Base-by-base conservation (phyloP, 2,888 invertebrate species). In the Zeuzera pyrina region DNA sequence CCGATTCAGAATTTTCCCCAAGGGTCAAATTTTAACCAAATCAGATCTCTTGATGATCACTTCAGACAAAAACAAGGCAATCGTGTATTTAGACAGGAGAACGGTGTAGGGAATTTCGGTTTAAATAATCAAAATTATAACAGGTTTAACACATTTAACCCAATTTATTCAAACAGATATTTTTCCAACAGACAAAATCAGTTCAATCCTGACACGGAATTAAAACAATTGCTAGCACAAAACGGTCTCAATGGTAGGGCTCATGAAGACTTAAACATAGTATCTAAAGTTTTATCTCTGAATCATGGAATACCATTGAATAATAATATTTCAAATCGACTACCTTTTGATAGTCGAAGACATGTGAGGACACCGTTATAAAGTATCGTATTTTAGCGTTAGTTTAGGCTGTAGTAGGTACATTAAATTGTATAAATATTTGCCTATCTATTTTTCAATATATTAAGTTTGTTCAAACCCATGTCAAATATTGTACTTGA, bases 211-310 rank as follows among this genome's bases (percentile, higher is more conserved):
- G 87, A 87, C 29, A 67, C 81, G 16, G 89, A 90, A 49, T 74
- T 91, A 28, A 89, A 89, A 50, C 87, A 87, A 45, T 68, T 91
- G 26, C 61, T 91, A 11, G 84, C 83, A 30, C 88, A 90, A 58
- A 88, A 89, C 29, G 91, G 91, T 19, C 81, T 91, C 23, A 87
- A 88, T 24, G 78, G 77, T 25, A 85, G 87, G 44, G 77, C 76
- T 40, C 87, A 88, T 34, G 92, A 92, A 59, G 93, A 93, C 67
- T 76, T 93, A 30, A 92, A 91, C 59, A 91, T 93, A 51, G 91
- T 93, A 19, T 89, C 91, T 27, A 93, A 93, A 76, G 91, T 93
- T 37, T 71, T 93, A 50, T 91, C 93, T 5, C 71, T 93, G 33
- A 92, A 93, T 66, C 92, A 92, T 52, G 90, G 90, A 29, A 79